Conservation (phyloP, 2,113 vertebrate species). For the Lycaon pictus region DNA sequence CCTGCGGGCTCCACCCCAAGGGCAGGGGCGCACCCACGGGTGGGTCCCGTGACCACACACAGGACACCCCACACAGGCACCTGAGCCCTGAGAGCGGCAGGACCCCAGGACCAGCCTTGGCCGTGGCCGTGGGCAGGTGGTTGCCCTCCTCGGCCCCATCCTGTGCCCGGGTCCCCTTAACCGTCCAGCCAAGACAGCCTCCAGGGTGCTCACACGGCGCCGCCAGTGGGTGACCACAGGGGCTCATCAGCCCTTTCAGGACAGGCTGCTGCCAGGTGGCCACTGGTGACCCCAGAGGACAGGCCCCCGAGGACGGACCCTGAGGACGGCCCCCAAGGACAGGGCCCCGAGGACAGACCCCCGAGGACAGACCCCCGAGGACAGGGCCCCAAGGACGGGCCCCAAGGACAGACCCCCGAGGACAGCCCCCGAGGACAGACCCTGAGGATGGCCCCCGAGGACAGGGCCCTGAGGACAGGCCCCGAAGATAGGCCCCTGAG, state of each 20-base stretch:
- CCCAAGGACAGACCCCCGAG: too few relatives aligned
- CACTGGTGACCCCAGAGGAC: background rate
- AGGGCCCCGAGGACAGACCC: too few relatives aligned
- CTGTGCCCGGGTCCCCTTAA: background rate
- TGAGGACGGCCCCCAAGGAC: too few relatives aligned
- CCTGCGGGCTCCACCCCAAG: background rate
- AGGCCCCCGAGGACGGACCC: too few relatives aligned
- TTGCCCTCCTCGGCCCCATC: background rate
- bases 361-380: too few relatives aligned
- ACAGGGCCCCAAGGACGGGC: too few relatives aligned
- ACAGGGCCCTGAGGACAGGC: background rate
- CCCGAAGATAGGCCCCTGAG: too few relatives aligned
- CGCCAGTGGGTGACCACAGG: background rate
- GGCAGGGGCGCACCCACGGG: background rate
- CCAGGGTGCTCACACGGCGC: background rate
- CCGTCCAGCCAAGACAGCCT: accelerated
- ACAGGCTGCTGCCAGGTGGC: background rate
- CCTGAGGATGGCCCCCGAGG: background rate
- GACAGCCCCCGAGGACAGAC: too few relatives aligned
- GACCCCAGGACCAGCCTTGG: background rate
- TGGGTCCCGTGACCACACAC: too few relatives aligned
- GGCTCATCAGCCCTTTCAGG: background rate
- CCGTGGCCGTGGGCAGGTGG: background rate
- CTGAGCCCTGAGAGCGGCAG: background rate
- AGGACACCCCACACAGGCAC: background rate